Evolutionary conservation across 2,888 invertebrate genomes (phyloP).

Genomic region (Atethmia centrago): DNA sequence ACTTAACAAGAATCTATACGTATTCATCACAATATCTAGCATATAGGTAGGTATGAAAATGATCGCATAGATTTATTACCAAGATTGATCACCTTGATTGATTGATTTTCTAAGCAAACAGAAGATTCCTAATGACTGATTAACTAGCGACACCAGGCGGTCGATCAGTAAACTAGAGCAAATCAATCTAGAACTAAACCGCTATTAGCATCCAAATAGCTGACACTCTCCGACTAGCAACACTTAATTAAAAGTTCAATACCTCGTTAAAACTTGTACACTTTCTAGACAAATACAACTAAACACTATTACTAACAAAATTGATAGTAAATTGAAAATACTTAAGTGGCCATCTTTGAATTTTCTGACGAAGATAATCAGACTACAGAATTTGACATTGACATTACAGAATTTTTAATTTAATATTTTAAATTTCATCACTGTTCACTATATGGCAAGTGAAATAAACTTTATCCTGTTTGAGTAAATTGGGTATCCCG

Average conservation of each 20-base stretch:
- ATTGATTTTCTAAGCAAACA: conserved; percentile 10
- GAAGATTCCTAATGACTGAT: conserved; percentile 27
- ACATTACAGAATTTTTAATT: neutral
- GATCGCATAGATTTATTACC: neutral
- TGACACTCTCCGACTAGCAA: conserved; percentile 16
- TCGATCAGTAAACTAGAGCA: conserved; percentile 47
- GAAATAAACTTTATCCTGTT: conserved; percentile 58
- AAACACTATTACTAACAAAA: neutral
- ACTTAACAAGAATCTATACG: neutral
- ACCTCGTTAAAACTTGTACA: conserved; percentile 38
- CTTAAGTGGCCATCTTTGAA: neutral
- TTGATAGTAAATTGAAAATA: neutral
- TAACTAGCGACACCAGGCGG: conserved; percentile 44
- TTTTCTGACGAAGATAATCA: too few species aligned
- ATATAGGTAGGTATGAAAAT: neutral
- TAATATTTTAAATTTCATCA: conserved; percentile 27
- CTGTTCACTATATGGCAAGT: conserved; percentile 20
- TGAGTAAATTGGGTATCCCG: conserved; percentile 65
- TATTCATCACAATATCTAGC: neutral
- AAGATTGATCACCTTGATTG: neutral
- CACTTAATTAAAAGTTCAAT: conserved; percentile 54
- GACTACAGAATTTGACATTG: too few species aligned
- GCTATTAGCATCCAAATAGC: conserved; percentile 44
- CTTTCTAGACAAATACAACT: conserved; percentile 2
- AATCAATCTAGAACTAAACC: conserved; percentile 52